Evolutionary conservation across 2,888 invertebrate species (phyloP).

Genomic region (Pristionchus japonicus): DNA sequence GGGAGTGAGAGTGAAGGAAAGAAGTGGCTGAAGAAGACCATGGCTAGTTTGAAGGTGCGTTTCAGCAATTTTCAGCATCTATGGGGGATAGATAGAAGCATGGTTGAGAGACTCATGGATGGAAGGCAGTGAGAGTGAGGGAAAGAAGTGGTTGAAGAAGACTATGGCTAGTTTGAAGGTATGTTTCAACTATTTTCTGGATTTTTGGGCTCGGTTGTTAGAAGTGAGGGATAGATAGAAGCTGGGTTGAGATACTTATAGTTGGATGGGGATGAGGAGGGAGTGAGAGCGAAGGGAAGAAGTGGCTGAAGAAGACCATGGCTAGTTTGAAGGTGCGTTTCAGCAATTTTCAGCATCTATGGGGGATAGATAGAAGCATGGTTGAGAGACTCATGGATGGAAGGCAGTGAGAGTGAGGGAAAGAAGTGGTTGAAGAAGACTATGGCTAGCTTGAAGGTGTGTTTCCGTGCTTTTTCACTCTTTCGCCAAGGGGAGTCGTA

Average conservation of each 20-base stretch:
- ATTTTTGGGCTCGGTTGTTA: not conserved
- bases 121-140: too few relatives aligned
- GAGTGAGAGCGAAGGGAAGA: constrained; percentile 75
- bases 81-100: not conserved
- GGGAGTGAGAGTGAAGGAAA: constrained; percentile 75
- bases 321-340: constrained; percentile 79
- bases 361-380: not conserved
- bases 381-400: not conserved
- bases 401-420: too few relatives aligned
- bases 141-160: too few relatives aligned
- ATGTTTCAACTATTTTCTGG: constrained; percentile 44
- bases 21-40: constrained; percentile 92
- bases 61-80: constrained; percentile 70
- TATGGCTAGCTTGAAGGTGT: not conserved
- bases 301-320: constrained; percentile 94
- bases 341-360: constrained; percentile 58
- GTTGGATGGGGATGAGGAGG: constrained; percentile 35
- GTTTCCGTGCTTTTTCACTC: too few relatives aligned
- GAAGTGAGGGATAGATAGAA: not conserved
- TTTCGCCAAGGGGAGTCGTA: too few relatives aligned
- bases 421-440: too few relatives aligned
- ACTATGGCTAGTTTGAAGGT: not conserved
- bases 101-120: not conserved
- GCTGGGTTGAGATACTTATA: not conserved
- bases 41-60: constrained; percentile 80